Evolutionary conservation across 2,888 invertebrate genomes (phyloP).

Genomic region (Eucriotettix oculatus): DNA sequence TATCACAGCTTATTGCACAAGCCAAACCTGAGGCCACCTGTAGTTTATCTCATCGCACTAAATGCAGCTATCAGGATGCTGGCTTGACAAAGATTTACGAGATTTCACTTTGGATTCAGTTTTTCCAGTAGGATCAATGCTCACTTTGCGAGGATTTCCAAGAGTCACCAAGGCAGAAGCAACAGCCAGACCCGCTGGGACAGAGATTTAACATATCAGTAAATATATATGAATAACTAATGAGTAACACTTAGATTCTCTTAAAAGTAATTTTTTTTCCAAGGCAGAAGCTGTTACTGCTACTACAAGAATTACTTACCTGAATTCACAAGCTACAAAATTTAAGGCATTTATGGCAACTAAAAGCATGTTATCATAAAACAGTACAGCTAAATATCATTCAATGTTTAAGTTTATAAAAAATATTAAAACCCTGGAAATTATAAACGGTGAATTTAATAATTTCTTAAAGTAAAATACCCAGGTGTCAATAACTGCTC

Average conservation of each 20-base stretch:
- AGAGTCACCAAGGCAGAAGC: constrained; percentile 80
- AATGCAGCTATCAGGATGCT: constrained; percentile 44
- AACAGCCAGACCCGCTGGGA: constrained; percentile 59
- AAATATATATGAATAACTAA: background rate
- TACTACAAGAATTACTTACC: no score
- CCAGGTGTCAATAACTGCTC: no score
- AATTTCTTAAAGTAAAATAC: no score
- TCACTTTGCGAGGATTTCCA: constrained; percentile 61
- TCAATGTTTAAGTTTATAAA: no score
- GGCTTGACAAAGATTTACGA: constrained; percentile 45
- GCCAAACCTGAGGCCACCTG: background rate
- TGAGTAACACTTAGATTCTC: background rate
- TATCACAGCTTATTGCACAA: background rate
- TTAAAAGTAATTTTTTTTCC: no score
- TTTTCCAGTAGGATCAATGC: constrained; percentile 40
- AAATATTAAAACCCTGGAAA: no score
- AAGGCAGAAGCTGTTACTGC: no score
- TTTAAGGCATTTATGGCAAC: no score
- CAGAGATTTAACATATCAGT: background rate
- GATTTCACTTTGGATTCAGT: constrained; percentile 26
- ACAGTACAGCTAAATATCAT: no score
- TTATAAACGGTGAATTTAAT: no score
- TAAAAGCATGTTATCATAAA: no score
- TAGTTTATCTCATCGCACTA: constrained; percentile 14
- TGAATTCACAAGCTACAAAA: no score